Base-by-base conservation (phyloP, 1,140 invertebrate genomes). In the Meloidogyne exigua region DNA sequence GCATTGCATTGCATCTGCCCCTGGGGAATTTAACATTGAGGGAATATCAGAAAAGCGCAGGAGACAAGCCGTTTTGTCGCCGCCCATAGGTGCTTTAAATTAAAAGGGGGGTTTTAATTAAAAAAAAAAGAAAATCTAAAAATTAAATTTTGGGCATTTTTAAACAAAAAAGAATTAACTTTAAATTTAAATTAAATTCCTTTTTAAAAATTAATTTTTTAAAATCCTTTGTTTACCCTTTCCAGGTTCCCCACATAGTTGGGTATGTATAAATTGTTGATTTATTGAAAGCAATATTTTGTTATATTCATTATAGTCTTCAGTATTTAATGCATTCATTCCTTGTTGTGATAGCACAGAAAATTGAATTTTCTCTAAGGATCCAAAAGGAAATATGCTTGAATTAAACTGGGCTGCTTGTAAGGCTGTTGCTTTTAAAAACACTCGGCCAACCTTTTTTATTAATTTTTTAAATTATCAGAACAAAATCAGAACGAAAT, bases 371-470 rank as follows among this genome's bases (percentile, higher is more conserved):
- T 42, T 28, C n/a, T 64, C 28, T n/a, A 69, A 28, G 12, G 68
- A 63, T 9, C 75, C 67, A 36, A 39, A 70, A 18, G 74, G 39
- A 44, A 78, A 25, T 21, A 25, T 49, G 4, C 15, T 39, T 18
- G 65, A 18, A 69, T 83, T 77, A 67, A 82, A 82, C 64, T 82
- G 81, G 1, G 36, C 23, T 25, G 76, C 71, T 75, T 82, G 81
- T 72, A 64, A 73, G 5, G 79, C 66, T 18, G 75, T 66, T n/a
- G 80, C 68, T 49, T 76, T 72, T 21, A 81, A 44, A 39, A 81
- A 81, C 10, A 23, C 18, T 57, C 80, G 80, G 12, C 80, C 80
- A 57, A 80, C 80, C 80, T 80, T 73, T 15, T 75, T 65, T 26
- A 67, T 32, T 32, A 32, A 18, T 68, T 23, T 32, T 68, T 68